A percentile compares a stretch with the other conserved stretches of the same genome.
Evolutionary conservation across 2,113 vertebrate genomes (phyloP).

Genomic region (Elaphurus davidianus): DNA sequence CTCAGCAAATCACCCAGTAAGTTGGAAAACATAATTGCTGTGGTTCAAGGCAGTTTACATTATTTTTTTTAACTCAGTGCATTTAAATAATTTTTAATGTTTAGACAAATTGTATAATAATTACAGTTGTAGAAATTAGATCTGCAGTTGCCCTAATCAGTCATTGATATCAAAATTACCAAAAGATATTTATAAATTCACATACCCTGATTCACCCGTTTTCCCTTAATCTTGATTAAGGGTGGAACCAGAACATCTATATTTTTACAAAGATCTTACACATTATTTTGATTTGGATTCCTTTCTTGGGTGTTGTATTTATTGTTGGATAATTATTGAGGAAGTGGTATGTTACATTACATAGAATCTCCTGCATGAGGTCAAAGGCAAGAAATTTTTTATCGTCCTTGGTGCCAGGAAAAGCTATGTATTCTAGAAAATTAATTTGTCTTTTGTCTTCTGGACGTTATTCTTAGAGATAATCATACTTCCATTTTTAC

Average conservation of each 20-base stretch:
- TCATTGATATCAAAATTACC: background rate
- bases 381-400: slow-evolving; percentile 1
- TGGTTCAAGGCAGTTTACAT: background rate
- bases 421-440: background rate
- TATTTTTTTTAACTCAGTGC: background rate
- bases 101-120: background rate
- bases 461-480: background rate
- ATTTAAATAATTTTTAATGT: slow-evolving; percentile 1
- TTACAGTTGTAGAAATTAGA: background rate
- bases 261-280: slow-evolving; percentile 1
- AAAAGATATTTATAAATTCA: background rate
- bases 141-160: background rate
- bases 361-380: background rate
- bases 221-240: background rate
- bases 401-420: background rate
- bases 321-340: background rate
- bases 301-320: slow-evolving; percentile 6
- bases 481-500: background rate
- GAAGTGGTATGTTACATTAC: background rate
- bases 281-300: background rate
- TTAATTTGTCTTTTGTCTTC: slow-evolving; percentile 27
- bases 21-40: slow-evolving; percentile 58
- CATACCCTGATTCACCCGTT: background rate
- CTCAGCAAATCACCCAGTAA: slow-evolving; percentile 85
- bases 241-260: background rate